Conservation (phyloP, 2,797 vertebrate genomes). For the Rhyacichthys aspro region DNA sequence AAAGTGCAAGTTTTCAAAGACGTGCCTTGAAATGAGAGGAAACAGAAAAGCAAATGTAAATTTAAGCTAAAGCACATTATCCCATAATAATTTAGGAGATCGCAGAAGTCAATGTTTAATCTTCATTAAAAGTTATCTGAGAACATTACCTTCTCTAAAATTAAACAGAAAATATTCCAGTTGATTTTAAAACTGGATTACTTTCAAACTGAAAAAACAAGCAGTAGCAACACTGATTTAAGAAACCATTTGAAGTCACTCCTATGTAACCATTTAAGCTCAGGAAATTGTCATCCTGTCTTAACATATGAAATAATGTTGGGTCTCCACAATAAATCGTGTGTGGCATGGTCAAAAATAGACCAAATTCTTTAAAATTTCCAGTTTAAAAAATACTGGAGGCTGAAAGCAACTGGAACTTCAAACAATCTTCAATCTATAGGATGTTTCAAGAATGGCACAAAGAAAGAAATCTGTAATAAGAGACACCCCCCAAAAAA, state of each 20-base stretch:
- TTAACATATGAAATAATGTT: slow-evolving; percentile 40
- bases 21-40: slow-evolving; percentile 21
- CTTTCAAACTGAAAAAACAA: neutral
- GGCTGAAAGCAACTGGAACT: slow-evolving; percentile 17
- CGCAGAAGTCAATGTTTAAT: too few species aligned
- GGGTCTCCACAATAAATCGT: slow-evolving; percentile 16
- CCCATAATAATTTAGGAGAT: neutral
- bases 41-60: slow-evolving; percentile 6
- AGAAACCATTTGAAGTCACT: slow-evolving; percentile 48
- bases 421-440: slow-evolving; percentile 4
- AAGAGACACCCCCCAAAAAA: slow-evolving; percentile 1
- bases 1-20: slow-evolving; percentile 66
- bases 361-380: slow-evolving; percentile 3
- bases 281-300: slow-evolving; percentile 8
- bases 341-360: slow-evolving; percentile 27
- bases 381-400: slow-evolving; percentile 36
- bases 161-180: neutral
- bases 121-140: too few species aligned
- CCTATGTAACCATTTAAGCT: slow-evolving; percentile 10
- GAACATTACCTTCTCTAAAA: neutral
- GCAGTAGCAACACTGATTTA: slow-evolving; percentile 9
- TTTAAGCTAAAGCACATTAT: too few species aligned
- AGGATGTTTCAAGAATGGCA: slow-evolving; percentile 30
- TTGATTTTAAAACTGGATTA: neutral
- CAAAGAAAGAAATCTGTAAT: slow-evolving; percentile 52